Base-by-base conservation (phyloP, 2,888 invertebrate genomes). In the Archips crataeganus region DNA sequence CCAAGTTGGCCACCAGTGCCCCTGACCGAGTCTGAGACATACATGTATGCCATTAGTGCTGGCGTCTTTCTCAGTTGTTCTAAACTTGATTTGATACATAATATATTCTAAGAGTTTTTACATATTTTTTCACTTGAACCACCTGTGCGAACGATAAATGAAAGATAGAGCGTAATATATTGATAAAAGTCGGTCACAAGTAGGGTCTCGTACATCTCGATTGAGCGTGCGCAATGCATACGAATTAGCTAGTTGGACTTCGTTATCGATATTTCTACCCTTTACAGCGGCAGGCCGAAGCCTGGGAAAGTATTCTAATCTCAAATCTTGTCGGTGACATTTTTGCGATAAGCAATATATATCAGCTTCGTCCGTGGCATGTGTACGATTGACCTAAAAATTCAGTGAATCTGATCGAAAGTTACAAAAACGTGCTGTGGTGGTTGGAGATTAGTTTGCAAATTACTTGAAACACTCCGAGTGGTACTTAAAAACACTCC, bases 1-100 rank as follows among this genome's bases (percentile, higher is more conserved):
- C 93, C 93, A 94, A 94, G 83, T 93, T 91, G 91, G 91, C 91
- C 89, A 88, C 72, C 86, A 79, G 80, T 81, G 86, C 81, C 85
- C 86, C 85, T 89, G 88, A 87, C 88, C 87, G 86, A 84, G 67
- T 73, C 63, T 59, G 34, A 59, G 77, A 76, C 63, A 69, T 59
- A 69, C 51, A 65, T 70, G 36, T 36, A 69, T 65, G 54, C 64
- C 65, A 70, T 69, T 65, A 69, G 60, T 23, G 60, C 74, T 70
- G 54, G 60, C 70, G 49, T 74, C 69, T 74, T 65, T 42, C 32
- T n/a, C 13, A 59, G 59, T 63, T 63, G 49, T 59, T 73, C 34
- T 4, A 62, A 39, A 42, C 57, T 4, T 32, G 10, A 32, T 32
- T 45, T 60, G 23, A 23, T 23, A 23, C 36, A 13, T 47, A 13